These are phyloP conservation scores for Gadopsis marmoratus DNA, from an alignment of 2,797 vertebrate species.

Conservation along the genomic window DNA sequence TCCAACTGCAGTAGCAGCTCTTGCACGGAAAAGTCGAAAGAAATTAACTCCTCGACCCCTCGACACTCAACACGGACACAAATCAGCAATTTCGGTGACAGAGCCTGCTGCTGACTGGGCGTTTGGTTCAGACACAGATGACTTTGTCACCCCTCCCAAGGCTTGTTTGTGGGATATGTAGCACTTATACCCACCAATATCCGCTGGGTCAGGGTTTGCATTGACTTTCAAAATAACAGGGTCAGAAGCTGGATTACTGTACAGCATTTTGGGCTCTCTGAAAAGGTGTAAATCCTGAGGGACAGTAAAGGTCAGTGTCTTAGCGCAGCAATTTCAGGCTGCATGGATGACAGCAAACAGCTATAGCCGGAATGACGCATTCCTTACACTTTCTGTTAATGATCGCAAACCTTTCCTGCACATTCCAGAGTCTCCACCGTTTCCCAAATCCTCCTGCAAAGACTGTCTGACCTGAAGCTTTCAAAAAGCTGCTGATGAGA, in stretches of 20 bases:
- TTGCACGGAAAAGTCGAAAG: slow-evolving; percentile 36
- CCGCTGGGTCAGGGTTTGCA: slow-evolving; percentile 65
- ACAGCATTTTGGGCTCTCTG: slow-evolving; percentile 23
- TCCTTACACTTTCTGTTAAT: slow-evolving; percentile 4
- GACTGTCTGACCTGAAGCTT: background rate
- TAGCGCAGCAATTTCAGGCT: slow-evolving; percentile 29
- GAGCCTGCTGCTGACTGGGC: slow-evolving; percentile 66
- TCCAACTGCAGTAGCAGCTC: slow-evolving; percentile 19
- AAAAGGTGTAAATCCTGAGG: slow-evolving; percentile 42
- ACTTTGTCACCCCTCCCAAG: slow-evolving; percentile 54
- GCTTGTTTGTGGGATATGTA: slow-evolving; percentile 60
- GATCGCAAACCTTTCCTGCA: background rate
- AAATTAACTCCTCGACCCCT: slow-evolving; percentile 62
- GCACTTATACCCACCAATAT: slow-evolving; percentile 60
- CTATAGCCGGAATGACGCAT: background rate
- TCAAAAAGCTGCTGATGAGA: slow-evolving; percentile 19
- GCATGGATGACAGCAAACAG: slow-evolving; percentile 18
- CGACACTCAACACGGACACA: slow-evolving; percentile 68
- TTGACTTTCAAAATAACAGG: slow-evolving; percentile 67
- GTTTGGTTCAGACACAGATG: slow-evolving; percentile 60
- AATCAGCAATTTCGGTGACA: slow-evolving; percentile 66
- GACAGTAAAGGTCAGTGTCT: slow-evolving; percentile 29
- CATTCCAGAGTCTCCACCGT: background rate
- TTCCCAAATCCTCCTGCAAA: slow-evolving; percentile 10
- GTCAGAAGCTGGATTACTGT: slow-evolving; percentile 57